Evolutionary conservation across 2,888 invertebrate genomes (phyloP), one percentile per base, ranked within the genome.

Genomic region (Ophion ventricosus): DNA sequence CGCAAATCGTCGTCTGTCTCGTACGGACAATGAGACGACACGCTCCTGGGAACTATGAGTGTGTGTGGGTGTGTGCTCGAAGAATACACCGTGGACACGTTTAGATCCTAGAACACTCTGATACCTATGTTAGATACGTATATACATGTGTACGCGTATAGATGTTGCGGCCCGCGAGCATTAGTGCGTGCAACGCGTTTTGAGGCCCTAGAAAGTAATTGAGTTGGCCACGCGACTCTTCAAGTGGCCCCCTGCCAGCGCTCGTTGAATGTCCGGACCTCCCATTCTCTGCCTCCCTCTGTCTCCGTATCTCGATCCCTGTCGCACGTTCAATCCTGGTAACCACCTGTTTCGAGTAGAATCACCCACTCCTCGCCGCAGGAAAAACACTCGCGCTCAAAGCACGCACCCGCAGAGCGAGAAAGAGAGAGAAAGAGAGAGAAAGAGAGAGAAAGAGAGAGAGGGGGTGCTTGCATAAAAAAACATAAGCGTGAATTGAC

Each of bases 201-300:
- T 87, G 59, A 90, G 87, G 87, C 90, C 88, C 89, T 90, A 90
- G 90, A 91, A 90, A 93, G 92, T 93, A 93, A 93, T 93, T 91
- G 93, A 93, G 91, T 92, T 89, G 91, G 93, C 91, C 93, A 93
- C 93, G 93, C 93, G 93, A 93, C 93, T 92, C 92, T 91, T 92
- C 89, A 88, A 92, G 92, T 92, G 91, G 89, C 89, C 87, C 90
- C 90, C 89, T 88, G 87, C 88, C 88, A 83, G 86, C 83, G 84
- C 85, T 76, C 89, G 87, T 84, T 87, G 73, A 85, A 82, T 78
- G 80, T 72, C 59, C 76, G 72, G 70, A 72, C 82, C 75, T 72
- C 67, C 79, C 74, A 64, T 64, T 67, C 77, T 63, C 70, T 26
- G 64, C 26, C 64, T 72, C 40, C 63, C 56, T 88, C 89, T 87